phyloP scores from a whole-genome alignment of 2,888 invertebrate genomes.

The Cistogaster globosa region DNA sequence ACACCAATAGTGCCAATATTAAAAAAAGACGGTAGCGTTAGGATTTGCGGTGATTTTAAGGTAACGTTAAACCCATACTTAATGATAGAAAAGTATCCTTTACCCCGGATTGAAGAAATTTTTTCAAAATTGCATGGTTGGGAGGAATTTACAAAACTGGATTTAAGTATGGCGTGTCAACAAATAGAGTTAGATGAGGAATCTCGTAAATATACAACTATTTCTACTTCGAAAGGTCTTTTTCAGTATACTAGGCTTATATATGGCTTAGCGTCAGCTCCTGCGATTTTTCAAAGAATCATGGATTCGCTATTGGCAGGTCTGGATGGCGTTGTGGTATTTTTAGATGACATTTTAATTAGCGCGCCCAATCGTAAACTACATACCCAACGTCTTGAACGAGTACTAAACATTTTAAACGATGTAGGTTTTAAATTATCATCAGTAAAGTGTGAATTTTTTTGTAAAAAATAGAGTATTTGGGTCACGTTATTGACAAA shows the following conservation, averaged over 20 bases:
- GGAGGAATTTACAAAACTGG: conserved; percentile 73
- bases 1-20: conserved; percentile 79
- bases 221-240: conserved; percentile 73
- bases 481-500: conserved; percentile 75
- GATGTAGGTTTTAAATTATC: conserved; percentile 75
- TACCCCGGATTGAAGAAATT: conserved; percentile 74
- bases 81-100: conserved; percentile 68
- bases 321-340: conserved; percentile 71
- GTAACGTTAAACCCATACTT: conserved; percentile 73
- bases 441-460: conserved; percentile 74
- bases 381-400: conserved; percentile 72
- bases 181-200: conserved; percentile 77
- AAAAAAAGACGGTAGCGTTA: conserved; percentile 76
- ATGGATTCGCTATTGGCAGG: conserved; percentile 74
- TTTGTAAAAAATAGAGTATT: conserved; percentile 74
- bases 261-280: conserved; percentile 79
- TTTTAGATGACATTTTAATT: conserved; percentile 76
- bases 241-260: conserved; percentile 73
- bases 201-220: conserved; percentile 74
- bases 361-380: conserved; percentile 72
- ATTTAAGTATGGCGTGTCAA: conserved; percentile 77
- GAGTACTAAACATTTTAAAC: conserved; percentile 73
- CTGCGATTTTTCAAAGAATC: conserved; percentile 78
- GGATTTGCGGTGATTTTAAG: conserved; percentile 69
- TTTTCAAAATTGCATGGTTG: conserved; percentile 66